Evolutionary conservation across 2,888 invertebrate genomes (phyloP).

Genomic region (Alviniconcha strummeri): DNA sequence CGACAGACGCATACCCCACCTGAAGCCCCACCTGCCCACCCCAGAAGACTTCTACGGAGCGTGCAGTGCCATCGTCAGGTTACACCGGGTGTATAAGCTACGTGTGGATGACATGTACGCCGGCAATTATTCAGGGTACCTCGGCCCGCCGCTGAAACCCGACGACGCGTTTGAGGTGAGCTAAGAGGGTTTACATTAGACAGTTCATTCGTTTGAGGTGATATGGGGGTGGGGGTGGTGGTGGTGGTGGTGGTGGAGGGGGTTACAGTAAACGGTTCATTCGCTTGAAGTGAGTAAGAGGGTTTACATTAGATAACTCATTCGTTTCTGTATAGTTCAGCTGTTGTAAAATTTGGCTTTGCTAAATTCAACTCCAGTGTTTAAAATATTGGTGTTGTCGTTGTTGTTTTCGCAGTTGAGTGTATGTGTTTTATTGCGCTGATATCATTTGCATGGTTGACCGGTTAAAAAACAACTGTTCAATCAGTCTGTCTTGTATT

Average conservation of each 20-base stretch:
- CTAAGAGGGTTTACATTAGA: not conserved
- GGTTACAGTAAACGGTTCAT: not conserved
- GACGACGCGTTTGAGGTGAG: not conserved
- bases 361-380: too few relatives aligned
- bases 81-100: constrained; percentile 25
- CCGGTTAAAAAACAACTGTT: too few relatives aligned
- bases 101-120: constrained; percentile 27
- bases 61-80: constrained; percentile 18
- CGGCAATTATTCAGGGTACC: constrained; percentile 29
- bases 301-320: not conserved
- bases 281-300: not conserved
- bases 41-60: constrained; percentile 13
- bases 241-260: not conserved
- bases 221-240: too few relatives aligned
- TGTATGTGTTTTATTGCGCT: too few relatives aligned
- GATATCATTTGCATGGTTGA: too few relatives aligned
- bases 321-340: not conserved
- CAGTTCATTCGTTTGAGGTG: not conserved
- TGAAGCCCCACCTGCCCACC: constrained; percentile 13
- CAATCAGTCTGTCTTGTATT: too few relatives aligned
- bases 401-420: too few relatives aligned
- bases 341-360: too few relatives aligned
- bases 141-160: constrained; percentile 18
- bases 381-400: too few relatives aligned
- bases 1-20: not conserved